These are phyloP conservation scores for Laterallus jamaicensis DNA, from an alignment of 2,113 vertebrate genomes.

Conservation along the genomic window DNA sequence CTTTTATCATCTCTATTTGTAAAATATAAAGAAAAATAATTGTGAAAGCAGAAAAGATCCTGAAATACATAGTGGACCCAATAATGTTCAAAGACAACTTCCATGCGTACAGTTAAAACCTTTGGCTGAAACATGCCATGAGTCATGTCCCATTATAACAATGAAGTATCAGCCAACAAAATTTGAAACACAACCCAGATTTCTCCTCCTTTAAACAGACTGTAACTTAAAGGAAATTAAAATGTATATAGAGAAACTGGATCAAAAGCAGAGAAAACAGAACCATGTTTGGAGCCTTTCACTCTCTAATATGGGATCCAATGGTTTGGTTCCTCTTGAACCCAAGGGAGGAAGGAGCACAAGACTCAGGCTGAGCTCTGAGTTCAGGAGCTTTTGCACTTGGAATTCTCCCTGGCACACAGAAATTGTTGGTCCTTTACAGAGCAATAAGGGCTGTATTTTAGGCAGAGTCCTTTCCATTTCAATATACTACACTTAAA, in stretches of 20 bases:
- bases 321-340: fast-evolving
- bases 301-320: background rate
- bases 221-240: background rate
- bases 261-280: background rate
- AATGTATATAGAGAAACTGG: background rate
- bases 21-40: background rate
- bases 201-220: background rate
- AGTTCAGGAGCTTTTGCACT: background rate
- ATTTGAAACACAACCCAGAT: background rate
- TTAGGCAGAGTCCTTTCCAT: background rate
- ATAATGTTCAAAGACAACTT: background rate
- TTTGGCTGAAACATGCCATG: background rate
- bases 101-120: background rate
- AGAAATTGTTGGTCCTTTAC: background rate
- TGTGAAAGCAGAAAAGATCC: background rate
- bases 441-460: background rate
- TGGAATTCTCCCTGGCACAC: background rate
- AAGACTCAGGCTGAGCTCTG: background rate
- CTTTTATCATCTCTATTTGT: background rate
- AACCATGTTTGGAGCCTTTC: background rate
- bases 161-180: background rate
- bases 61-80: background rate
- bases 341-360: background rate
- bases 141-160: conserved; percentile 20
- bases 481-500: background rate